Base-by-base conservation (phyloP, 2,797 vertebrate genomes). In the Peromyscus attwateri region DNA sequence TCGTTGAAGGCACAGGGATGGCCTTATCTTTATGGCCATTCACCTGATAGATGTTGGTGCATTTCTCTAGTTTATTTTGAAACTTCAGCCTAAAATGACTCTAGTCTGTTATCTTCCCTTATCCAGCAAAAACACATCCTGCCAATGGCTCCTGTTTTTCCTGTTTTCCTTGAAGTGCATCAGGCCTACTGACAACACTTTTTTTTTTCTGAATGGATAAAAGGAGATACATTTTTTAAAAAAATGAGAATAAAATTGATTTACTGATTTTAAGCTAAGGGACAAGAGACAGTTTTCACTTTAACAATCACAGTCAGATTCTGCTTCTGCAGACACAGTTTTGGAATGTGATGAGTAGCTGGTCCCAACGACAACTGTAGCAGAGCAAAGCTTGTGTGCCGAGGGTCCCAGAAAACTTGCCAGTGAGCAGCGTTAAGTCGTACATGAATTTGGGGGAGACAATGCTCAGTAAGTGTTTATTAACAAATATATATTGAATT, bases 151-250 rank as follows among this genome's bases (percentile, higher is more conserved):
- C 80, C 84, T 93, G 3, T 40, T 96, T 95, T 97, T 92, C 34
- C 52, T 62, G 3, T 52, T 96, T 96, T 96, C 88, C 27, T 49
- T 75, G 60, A 90, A 43, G 46, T 85, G 23, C 23, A 34, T 92
- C 62, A 8, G 12, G 2, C n/a, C 87, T 83, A 25, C 21, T 57
- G 88, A 92, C 88, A 97, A 93, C 73, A 85, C 49, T 92, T 96
- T 96, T 96, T 97, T 96, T 96, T 29, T 94, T 94, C 91, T 62
- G 37, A 96, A 89, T 34, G 60, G 8, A 77, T 96, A 57, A 46
- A 89, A 91, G 49, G 31, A 88, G 64, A 95, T 40, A 89, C 1
- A 12, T 43, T 62, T 81, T 57, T 40, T 5, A 7, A n/a, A 49
- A 70, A 85, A 81, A 55, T 7, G 29, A 29, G 66, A 12, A 4